A percentile compares a stretch with the other conserved stretches of the same genome.
Conservation (phyloP, 2,888 invertebrate species). For the Trachelus troglodyta region DNA sequence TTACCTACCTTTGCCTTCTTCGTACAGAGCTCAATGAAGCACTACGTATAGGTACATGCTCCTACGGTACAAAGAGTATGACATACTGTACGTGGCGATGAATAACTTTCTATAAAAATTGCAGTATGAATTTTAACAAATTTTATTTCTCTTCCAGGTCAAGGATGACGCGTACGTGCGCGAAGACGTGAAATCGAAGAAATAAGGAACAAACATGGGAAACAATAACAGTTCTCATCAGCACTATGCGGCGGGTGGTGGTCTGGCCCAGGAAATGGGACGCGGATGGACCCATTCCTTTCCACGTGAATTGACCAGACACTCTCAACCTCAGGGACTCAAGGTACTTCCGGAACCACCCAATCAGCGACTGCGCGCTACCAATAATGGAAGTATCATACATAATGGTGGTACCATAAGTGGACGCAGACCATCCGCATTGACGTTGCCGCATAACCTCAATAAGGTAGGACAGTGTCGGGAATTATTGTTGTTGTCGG, state of each 20-base stretch:
- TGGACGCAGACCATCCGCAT: slow-evolving; percentile 71
- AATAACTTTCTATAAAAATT: too few relatives aligned
- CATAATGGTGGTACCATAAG: slow-evolving; percentile 87
- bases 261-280: slow-evolving; percentile 40
- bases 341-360: slow-evolving; percentile 79
- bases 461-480: slow-evolving; percentile 41
- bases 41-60: too few relatives aligned
- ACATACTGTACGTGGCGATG: too few relatives aligned
- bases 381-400: slow-evolving; percentile 85
- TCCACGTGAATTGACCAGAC: slow-evolving; percentile 50
- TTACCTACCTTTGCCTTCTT: slow-evolving; percentile 9
- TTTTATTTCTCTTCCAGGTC: too few relatives aligned
- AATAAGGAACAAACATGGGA: slow-evolving; percentile 45
- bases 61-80: too few relatives aligned
- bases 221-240: slow-evolving; percentile 51
- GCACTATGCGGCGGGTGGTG: slow-evolving; percentile 33
- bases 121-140: too few relatives aligned
- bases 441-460: slow-evolving; percentile 57
- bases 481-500: too few relatives aligned
- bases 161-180: too few relatives aligned
- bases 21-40: too few relatives aligned
- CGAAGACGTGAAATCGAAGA: too few relatives aligned
- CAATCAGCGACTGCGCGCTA: slow-evolving; percentile 78
- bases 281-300: slow-evolving; percentile 58
- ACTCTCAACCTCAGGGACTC: slow-evolving; percentile 48